Evolutionary conservation across 2,888 invertebrate species (phyloP).

Genomic region (Volucella bombylans): DNA sequence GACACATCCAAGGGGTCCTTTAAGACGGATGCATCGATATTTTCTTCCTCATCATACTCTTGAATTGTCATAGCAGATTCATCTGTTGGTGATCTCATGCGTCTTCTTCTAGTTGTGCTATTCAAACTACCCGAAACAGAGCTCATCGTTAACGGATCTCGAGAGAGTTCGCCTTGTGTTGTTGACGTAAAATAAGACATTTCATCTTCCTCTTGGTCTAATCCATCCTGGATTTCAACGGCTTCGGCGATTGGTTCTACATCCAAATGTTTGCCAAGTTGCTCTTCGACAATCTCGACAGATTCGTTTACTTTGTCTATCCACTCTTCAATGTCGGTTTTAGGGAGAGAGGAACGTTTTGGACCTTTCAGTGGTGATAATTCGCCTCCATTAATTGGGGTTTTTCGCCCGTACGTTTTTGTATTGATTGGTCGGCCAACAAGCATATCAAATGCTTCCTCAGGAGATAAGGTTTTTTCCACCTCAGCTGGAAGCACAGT

Average conservation of each 20-base stretch:
- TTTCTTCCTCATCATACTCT: slow-evolving; percentile 12
- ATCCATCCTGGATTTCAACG: too few species aligned
- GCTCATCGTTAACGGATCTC: slow-evolving; percentile 76
- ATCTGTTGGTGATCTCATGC: slow-evolving; percentile 2
- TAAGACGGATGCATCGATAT: background rate
- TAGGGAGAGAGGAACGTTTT: slow-evolving; percentile 74
- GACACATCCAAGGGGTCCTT: slow-evolving; percentile 49
- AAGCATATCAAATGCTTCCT: slow-evolving; percentile 76
- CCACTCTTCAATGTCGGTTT: slow-evolving; percentile 78
- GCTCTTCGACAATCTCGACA: slow-evolving; percentile 9
- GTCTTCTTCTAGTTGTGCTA: background rate
- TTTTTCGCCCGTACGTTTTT: slow-evolving; percentile 72
- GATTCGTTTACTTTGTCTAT: slow-evolving; percentile 72
- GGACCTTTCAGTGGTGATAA: slow-evolving; percentile 67
- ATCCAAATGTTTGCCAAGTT: too few species aligned
- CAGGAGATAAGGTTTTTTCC: slow-evolving; percentile 62
- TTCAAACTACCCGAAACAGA: slow-evolving; percentile 9
- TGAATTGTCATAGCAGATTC: slow-evolving; percentile 50
- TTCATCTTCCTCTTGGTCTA: slow-evolving; percentile 67
- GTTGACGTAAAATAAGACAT: slow-evolving; percentile 50
- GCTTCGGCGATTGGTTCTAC: too few species aligned
- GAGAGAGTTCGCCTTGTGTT: slow-evolving; percentile 57
- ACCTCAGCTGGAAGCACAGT: background rate
- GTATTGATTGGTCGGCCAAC: slow-evolving; percentile 75
- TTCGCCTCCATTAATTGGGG: slow-evolving; percentile 21